Evolutionary conservation across 2,888 invertebrate genomes (phyloP).

Genomic region (Synergus gifuensis): DNA sequence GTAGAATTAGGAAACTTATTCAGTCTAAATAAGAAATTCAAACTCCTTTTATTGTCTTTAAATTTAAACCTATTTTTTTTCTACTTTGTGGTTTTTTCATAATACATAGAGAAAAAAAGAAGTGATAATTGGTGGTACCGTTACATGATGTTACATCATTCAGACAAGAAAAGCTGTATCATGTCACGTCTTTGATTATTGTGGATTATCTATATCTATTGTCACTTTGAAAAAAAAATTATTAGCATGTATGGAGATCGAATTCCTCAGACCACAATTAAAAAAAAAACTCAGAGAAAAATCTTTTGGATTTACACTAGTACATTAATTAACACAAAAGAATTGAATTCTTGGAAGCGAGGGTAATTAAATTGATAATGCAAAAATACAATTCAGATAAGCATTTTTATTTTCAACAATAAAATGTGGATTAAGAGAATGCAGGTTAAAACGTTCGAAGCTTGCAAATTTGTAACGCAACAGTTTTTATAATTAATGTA

Average conservation of each 20-base stretch:
- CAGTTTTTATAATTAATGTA: not conserved
- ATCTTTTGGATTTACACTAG: conserved; percentile 3
- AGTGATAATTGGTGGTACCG: not conserved
- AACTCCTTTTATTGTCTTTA: not conserved
- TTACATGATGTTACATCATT: no score
- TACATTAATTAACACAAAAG: not conserved
- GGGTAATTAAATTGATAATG: conserved; percentile 11
- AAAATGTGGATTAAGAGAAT: not conserved
- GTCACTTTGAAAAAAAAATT: conserved; percentile 6
- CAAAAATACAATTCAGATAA: conserved; percentile 21
- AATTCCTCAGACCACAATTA: conserved; percentile 7
- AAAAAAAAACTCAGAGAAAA: not conserved
- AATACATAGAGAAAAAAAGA: not conserved
- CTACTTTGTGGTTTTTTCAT: not conserved
- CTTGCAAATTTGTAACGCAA: not conserved
- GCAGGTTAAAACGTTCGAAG: no score
- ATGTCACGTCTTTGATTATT: conserved; percentile 29
- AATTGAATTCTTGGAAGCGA: not conserved
- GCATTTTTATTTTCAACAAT: not conserved
- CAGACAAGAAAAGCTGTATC: no score
- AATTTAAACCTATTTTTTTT: not conserved
- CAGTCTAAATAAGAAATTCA: no score
- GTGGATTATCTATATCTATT: not conserved
- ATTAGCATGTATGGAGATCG: conserved; percentile 8
- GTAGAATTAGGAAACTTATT: not conserved